These are phyloP conservation scores for Theristicus caerulescens DNA, from an alignment of 2,113 vertebrate genomes.

Conservation along the genomic window DNA sequence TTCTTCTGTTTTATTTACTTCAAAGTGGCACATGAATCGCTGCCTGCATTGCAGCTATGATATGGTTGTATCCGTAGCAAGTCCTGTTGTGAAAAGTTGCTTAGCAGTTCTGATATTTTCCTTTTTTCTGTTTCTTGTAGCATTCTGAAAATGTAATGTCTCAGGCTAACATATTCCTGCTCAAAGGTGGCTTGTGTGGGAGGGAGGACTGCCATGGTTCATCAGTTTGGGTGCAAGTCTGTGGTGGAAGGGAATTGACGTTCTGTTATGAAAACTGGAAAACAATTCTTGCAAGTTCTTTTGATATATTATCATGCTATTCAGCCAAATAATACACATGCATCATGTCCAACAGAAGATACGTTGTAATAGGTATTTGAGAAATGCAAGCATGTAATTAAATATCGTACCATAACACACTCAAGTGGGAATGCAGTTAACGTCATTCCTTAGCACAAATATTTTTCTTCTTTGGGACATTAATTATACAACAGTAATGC, in stretches of 20 bases:
- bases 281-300: neutral
- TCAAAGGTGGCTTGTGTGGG: neutral
- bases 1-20: neutral
- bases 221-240: neutral
- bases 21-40: neutral
- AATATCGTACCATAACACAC: neutral
- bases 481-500: neutral
- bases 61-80: neutral
- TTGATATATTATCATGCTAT: neutral
- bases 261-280: neutral
- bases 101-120: neutral
- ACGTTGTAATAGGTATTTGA: neutral
- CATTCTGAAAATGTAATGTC: neutral
- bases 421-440: conserved; percentile 11
- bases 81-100: neutral
- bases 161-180: neutral
- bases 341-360: neutral
- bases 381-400: conserved; percentile 16
- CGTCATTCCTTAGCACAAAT: conserved; percentile 1
- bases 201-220: neutral
- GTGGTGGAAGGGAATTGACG: neutral
- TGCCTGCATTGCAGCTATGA: neutral
- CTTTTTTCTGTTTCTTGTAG: neutral
- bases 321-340: neutral
- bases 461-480: conserved; percentile 31